Evolutionary conservation across 2,113 vertebrate genomes (phyloP), one percentile per base, ranked within the genome.

Genomic region (Festucalex cinctus): DNA sequence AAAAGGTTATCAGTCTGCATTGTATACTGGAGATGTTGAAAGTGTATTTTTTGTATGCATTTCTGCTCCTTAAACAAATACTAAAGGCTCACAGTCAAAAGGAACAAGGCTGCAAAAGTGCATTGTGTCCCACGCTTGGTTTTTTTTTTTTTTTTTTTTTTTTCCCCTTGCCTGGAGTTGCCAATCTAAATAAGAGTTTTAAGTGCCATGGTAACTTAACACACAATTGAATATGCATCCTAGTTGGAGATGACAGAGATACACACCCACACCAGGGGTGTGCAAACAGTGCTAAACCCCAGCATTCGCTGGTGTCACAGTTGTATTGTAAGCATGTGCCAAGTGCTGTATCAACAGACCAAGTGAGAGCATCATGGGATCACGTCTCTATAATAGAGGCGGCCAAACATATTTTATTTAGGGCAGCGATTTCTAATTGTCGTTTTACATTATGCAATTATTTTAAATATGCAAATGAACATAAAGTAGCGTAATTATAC

Each of bases 271-370:
- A 83, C 5, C 32, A 58, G 56, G 14, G 32, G 9, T 39, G 60
- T 36, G 63, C 46, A 37, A 67, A 64, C 37, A 81, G 68, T 67
- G 80, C 70, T 77, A 76, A 76, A 81, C 70, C 75, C 70, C 68
- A 67, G 66, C 71, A 62, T 81, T 84, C 83, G 73, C 63, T 79
- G 71, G 78, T 79, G 81, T 84, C 75, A 80, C 72, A 73, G 63
- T 28, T 69, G 63, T 54, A 76, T 79, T 80, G 77, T 71, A 73
- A 73, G 71, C 72, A 71, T 26, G 77, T 81, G 70, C 73, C 76
- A 86, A 76, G 73, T 70, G 73, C 58, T 82, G 69, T 69, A 80
- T 66, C 77, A 75, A 79, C 76, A 77, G 71, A 78, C 72, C 68
- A 72, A 13, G 43, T 46, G 66, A 67, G 41, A 79, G 80, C 39